A percentile compares a stretch with the other conserved stretches of the same genome.
phyloP scores from a whole-genome alignment of 2,888 invertebrate species.

The Agrilus mali region DNA sequence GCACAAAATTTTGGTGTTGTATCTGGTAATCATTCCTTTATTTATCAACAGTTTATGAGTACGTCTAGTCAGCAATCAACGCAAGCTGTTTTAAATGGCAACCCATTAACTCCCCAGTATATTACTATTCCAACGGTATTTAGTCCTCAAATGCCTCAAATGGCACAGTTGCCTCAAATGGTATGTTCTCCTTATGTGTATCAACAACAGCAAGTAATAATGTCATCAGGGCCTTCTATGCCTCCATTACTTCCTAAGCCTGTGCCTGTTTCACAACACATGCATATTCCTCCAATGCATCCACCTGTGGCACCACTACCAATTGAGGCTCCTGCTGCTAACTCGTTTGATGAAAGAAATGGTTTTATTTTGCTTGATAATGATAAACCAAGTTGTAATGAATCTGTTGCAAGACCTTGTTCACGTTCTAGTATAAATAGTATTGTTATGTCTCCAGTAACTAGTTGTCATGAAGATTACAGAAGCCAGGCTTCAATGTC shows the following conservation, averaged over 20 bases:
- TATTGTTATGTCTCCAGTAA: too few species aligned
- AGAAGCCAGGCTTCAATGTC: too few species aligned
- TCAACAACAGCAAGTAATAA: conserved; percentile 42
- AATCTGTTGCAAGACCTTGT: too few species aligned
- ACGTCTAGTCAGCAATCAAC: conserved; percentile 28
- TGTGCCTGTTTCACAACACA: conserved; percentile 10
- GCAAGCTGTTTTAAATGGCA: conserved; percentile 27
- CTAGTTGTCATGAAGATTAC: too few species aligned
- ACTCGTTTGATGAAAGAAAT: too few species aligned
- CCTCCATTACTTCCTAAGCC: conserved; percentile 24
- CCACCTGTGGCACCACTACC: background rate
- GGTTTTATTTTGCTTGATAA: too few species aligned
- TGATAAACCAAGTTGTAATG: too few species aligned
- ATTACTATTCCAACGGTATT: conserved; percentile 37
- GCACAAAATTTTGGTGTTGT: conserved; percentile 30
- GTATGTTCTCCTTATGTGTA: conserved; percentile 36
- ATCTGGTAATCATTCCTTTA: conserved; percentile 35
- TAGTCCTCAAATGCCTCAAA: conserved; percentile 37
- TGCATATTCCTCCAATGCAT: conserved; percentile 7
- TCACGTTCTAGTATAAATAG: too few species aligned
- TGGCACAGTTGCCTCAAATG: conserved; percentile 17
- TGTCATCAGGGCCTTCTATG: conserved; percentile 35
- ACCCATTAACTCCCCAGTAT: conserved; percentile 40
- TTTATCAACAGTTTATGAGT: conserved; percentile 44
- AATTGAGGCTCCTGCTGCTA: too few species aligned